phyloP scores from a whole-genome alignment of 2,797 vertebrate species.

The Centroberyx gerrardi region DNA sequence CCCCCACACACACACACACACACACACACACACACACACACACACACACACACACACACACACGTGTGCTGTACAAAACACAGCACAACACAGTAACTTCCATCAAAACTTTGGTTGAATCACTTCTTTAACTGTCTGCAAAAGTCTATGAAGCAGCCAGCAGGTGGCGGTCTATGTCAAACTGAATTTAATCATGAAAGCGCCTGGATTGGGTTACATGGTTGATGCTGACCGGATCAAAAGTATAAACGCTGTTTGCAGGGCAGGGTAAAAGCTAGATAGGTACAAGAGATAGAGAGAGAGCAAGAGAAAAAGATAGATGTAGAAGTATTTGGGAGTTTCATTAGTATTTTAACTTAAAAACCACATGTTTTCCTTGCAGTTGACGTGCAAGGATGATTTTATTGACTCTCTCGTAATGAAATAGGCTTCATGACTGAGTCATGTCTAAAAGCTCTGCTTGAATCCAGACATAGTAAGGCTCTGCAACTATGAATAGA shows the following conservation, averaged over 20 bases:
- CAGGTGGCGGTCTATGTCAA: slow-evolving; percentile 63
- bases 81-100: too few relatives aligned
- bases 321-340: background rate
- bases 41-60: background rate
- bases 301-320: background rate
- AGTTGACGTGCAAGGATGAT: background rate
- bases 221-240: background rate
- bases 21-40: background rate
- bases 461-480: slow-evolving; percentile 34
- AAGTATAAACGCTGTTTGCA: background rate
- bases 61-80: background rate
- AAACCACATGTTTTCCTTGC: slow-evolving; percentile 31
- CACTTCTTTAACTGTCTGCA: too few relatives aligned
- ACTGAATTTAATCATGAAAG: background rate
- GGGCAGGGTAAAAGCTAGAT: background rate
- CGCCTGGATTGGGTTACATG: background rate
- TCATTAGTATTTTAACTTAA: slow-evolving; percentile 16
- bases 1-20: too few relatives aligned
- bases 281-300: background rate
- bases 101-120: too few relatives aligned
- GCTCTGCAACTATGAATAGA: slow-evolving; percentile 34
- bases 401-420: slow-evolving; percentile 55
- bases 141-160: slow-evolving; percentile 37
- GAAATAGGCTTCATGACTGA: slow-evolving; percentile 50
- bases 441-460: slow-evolving; percentile 58